A percentile compares a stretch with the other conserved stretches of the same genome.
Conservation (phyloP, 2,888 invertebrate species). For the Leuctra nigra region DNA sequence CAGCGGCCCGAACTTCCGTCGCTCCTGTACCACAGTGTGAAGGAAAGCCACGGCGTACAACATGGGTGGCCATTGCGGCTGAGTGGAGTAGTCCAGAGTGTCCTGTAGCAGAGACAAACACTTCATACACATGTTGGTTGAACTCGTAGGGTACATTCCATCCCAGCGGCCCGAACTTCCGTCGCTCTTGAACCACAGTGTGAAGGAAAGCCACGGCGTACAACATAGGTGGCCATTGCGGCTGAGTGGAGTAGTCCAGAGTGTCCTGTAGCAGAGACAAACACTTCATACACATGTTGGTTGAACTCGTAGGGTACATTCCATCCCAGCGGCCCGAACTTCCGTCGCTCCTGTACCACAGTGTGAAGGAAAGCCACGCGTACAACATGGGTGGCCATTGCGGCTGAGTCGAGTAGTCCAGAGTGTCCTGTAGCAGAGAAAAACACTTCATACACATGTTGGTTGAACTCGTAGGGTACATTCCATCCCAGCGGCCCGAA, state of each 20-base stretch:
- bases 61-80: conserved; percentile 89
- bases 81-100: conserved; percentile 83
- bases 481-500: conserved; percentile 98
- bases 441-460: too few relatives aligned
- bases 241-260: conserved; percentile 82
- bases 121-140: too few relatives aligned
- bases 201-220: conserved; percentile 94
- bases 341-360: conserved; percentile 88
- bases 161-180: conserved; percentile 93
- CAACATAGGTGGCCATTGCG: conserved; percentile 89
- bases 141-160: conserved; percentile 98
- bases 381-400: conserved; percentile 94
- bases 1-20: conserved; percentile 91
- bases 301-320: conserved; percentile 96
- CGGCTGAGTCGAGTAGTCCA: conserved; percentile 83
- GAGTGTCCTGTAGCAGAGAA: conserved; percentile 71
- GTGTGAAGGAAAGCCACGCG: conserved; percentile 94
- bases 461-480: conserved; percentile 93
- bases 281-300: too few relatives aligned
- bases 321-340: conserved; percentile 96
- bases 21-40: conserved; percentile 91
- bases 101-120: too few relatives aligned
- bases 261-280: conserved; percentile 77
- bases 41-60: conserved; percentile 91
- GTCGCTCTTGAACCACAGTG: conserved; percentile 88